These are phyloP conservation scores for Pseudochirops cupreus DNA, from an alignment of 2,797 vertebrate species.

Conservation along the genomic window DNA sequence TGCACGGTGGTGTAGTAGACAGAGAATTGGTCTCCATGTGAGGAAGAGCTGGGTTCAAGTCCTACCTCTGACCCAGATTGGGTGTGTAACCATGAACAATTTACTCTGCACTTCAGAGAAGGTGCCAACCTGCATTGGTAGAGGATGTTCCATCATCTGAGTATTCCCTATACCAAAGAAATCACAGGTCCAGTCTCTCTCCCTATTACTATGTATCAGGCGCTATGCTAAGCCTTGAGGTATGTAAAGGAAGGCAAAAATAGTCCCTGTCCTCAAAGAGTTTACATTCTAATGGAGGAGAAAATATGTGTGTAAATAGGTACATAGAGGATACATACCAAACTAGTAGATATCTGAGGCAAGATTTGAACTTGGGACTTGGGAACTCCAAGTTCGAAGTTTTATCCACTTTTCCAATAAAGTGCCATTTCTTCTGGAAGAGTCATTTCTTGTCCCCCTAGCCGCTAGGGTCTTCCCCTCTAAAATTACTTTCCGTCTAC, in stretches of 20 bases:
- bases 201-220: background rate
- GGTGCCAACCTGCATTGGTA: background rate
- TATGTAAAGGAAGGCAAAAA: background rate
- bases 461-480: too few relatives aligned
- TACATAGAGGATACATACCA: background rate
- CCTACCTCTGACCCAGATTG: background rate
- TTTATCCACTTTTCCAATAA: too few relatives aligned
- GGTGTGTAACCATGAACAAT: background rate
- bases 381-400: too few relatives aligned
- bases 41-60: background rate
- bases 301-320: background rate
- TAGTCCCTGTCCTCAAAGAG: background rate
- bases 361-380: too few relatives aligned
- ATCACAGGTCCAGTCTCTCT: background rate
- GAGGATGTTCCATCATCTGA: background rate
- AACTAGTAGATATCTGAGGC: background rate
- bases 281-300: background rate
- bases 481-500: too few relatives aligned
- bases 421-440: too few relatives aligned
- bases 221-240: background rate
- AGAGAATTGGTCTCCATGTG: background rate
- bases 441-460: too few relatives aligned
- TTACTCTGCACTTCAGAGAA: background rate
- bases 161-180: background rate
- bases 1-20: background rate